Evolutionary conservation across 1,140 invertebrate genomes (phyloP), one percentile per base, ranked within the genome.

Genomic region (Liolophura sinensis): DNA sequence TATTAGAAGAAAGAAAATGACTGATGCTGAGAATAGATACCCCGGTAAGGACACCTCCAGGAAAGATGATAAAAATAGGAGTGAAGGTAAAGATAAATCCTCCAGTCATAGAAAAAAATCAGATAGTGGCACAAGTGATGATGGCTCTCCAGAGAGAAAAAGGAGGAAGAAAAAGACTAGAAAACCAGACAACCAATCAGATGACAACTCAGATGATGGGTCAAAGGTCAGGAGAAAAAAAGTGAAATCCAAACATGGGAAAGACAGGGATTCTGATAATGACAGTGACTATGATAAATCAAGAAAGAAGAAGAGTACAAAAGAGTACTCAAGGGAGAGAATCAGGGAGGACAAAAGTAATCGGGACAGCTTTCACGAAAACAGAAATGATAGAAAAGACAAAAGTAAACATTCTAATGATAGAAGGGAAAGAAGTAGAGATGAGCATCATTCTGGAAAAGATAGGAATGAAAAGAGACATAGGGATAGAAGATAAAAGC

Each of bases 91-190:
- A 54, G 24, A 52, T n/a, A 52, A 52, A 24, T 20, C 18, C 18
- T 20, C 18, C 1, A 52, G 22, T n/a, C 18, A 52, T n/a, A 52
- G 22, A 24, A 52, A 52, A 24, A 52, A 52, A 24, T 5, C 18
- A 52, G 51, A 3, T 7, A 24, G 22, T 40, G 3, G 31, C 9
- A 40, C 31, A 40, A 40, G 31, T 40, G 31, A 40, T 40, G 31
- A 54, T 54, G 11, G 52, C 20, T 25, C 52, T 20, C 52, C 52
- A 47, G 25, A 59, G 57, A 59, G 25, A 59, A 27, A 59, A 47
- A 59, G 57, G 14, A 59, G 15, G 25, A 47, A 59, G 57, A 59
- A 47, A 27, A 47, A 59, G 57, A 59, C 18, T 20, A 47, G 25
- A 27, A 3, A 59, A 14, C 7, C 18, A 4, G 25, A 27, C 18